phyloP scores from a whole-genome alignment of 2,888 invertebrate species.

The Pediacus dermestoides region DNA sequence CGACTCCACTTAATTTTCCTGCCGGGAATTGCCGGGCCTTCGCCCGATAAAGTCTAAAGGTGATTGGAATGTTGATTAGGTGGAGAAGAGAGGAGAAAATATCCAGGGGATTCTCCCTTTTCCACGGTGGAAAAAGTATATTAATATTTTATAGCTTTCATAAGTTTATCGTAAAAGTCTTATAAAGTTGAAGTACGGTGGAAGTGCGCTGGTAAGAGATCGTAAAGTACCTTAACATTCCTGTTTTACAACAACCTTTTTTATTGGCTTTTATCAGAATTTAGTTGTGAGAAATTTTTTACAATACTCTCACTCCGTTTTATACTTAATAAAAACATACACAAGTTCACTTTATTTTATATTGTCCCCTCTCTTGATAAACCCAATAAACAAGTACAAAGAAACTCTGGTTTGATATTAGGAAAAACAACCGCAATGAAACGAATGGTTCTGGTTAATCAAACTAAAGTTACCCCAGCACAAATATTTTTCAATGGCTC shows the following conservation, averaged over 20 bases:
- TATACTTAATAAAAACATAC: neutral
- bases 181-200: conserved; percentile 35
- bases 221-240: conserved; percentile 34
- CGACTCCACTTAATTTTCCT: conserved; percentile 49
- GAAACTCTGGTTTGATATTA: too few species aligned
- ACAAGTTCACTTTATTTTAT: neutral
- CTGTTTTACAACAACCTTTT: conserved; percentile 34
- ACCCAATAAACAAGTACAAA: too few species aligned
- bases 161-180: conserved; percentile 40
- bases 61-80: conserved; percentile 51
- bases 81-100: conserved; percentile 37
- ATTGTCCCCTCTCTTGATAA: too few species aligned
- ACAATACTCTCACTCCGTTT: too few species aligned
- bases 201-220: conserved; percentile 29
- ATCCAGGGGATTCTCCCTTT: conserved; percentile 21
- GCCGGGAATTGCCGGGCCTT: conserved; percentile 45
- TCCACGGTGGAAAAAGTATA: conserved; percentile 32
- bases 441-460: conserved; percentile 28
- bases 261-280: conserved; percentile 36
- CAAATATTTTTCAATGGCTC: conserved; percentile 45
- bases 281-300: conserved; percentile 21
- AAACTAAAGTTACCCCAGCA: conserved; percentile 38
- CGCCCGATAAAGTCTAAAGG: conserved; percentile 48
- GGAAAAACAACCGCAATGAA: too few species aligned
- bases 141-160: conserved; percentile 42